Percentiles rank a stretch among this genome's conserved stretches.
These are phyloP conservation scores for Ptychochromis oligacanthus DNA, from an alignment of 2,113 vertebrate species.

Conservation along the genomic window DNA sequence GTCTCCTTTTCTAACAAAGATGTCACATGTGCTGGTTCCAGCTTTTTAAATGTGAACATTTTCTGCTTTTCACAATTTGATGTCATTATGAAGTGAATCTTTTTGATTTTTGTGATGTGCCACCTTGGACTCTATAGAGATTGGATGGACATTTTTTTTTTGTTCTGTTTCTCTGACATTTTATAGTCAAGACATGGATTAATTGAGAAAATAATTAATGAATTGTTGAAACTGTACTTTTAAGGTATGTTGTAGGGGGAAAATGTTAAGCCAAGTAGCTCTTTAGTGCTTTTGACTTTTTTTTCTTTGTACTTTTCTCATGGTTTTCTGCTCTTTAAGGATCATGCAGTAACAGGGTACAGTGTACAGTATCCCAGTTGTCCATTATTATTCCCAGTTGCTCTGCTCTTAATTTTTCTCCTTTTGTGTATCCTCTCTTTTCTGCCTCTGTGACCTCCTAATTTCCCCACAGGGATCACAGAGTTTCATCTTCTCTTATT, in stretches of 20 bases:
- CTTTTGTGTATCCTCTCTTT: conserved; percentile 43
- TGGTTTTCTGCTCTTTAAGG: neutral
- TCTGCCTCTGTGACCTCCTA: conserved; percentile 55
- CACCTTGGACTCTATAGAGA: neutral
- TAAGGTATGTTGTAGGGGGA: too few species aligned
- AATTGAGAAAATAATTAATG: neutral
- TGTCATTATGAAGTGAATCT: neutral
- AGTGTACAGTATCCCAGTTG: neutral
- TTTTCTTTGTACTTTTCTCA: conserved; percentile 1
- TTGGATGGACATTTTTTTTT: neutral
- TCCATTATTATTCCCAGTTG: conserved; percentile 42
- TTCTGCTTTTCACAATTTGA: neutral
- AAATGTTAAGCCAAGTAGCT: neutral
- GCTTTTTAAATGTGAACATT: neutral
- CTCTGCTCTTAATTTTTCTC: conserved; percentile 44
- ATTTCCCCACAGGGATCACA: conserved; percentile 64
- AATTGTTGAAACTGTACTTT: neutral
- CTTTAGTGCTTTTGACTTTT: neutral
- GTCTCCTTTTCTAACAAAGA: neutral
- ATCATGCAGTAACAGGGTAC: neutral
- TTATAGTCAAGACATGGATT: neutral
- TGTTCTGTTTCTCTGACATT: neutral
- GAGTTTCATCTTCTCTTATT: conserved; percentile 64
- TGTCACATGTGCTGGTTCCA: neutral
- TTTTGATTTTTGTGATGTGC: neutral